Evolutionary conservation across 2,797 vertebrate species (phyloP).

Genomic region (Myioborus miniatus): DNA sequence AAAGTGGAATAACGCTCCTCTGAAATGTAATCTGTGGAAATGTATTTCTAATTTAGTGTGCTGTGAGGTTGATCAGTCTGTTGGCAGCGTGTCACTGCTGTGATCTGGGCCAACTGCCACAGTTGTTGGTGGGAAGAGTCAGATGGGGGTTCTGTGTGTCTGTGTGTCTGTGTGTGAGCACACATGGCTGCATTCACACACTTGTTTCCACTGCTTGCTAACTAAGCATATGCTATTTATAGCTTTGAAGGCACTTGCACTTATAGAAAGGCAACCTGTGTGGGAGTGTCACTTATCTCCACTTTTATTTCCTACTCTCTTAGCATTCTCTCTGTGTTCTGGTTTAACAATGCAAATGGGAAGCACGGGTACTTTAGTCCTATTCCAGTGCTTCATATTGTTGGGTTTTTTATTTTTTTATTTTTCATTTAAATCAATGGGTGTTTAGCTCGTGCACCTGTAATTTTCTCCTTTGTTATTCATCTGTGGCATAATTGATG

Average conservation of each 20-base stretch:
- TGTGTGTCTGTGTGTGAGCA: conserved; percentile 8
- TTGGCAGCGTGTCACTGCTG: conserved; percentile 55
- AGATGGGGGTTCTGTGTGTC: neutral
- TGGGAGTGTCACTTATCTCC: neutral
- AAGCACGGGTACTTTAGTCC: neutral
- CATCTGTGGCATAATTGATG: conserved; percentile 51
- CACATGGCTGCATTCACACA: conserved; percentile 48
- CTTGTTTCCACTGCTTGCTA: conserved; percentile 59
- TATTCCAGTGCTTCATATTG: neutral
- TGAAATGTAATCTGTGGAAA: conserved; percentile 41
- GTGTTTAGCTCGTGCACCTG: conserved; percentile 51
- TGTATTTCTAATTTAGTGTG: conserved; percentile 53
- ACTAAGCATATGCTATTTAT: conserved; percentile 56
- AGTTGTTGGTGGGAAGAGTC: conserved; percentile 58
- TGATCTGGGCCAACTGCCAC: conserved; percentile 52
- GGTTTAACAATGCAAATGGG: neutral
- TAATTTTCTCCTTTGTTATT: conserved; percentile 54
- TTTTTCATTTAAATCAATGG: neutral
- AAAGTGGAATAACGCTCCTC: neutral
- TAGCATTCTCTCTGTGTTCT: neutral
- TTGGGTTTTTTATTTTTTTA: neutral
- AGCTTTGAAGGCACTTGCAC: conserved; percentile 18
- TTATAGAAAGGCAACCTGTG: neutral
- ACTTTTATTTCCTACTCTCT: neutral
- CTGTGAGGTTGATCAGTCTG: conserved; percentile 31